A percentile compares a stretch with the other conserved stretches of the same genome.
Evolutionary conservation across 2,888 invertebrate genomes (phyloP).

Genomic region (Scotopteryx bipunctaria): DNA sequence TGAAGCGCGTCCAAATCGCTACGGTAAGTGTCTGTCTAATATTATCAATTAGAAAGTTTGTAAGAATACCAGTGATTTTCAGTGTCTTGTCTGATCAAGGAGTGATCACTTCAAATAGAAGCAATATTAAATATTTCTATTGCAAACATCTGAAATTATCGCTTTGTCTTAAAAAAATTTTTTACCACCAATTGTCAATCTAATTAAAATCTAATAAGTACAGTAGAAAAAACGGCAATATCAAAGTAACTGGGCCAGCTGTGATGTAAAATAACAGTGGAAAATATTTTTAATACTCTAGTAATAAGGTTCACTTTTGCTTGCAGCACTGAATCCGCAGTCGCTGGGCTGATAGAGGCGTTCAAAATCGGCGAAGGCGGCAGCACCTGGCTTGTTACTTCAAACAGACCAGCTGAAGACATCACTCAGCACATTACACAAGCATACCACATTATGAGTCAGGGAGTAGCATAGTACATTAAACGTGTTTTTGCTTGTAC

Average conservation of each 20-base stretch:
- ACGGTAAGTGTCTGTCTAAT: too few species aligned
- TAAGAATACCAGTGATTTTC: too few species aligned
- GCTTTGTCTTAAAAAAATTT: neutral
- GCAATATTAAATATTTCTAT: too few species aligned
- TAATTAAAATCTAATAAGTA: neutral
- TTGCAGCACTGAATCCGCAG: slow-evolving; percentile 61
- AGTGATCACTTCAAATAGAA: too few species aligned
- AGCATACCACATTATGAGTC: slow-evolving; percentile 55
- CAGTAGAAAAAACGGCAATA: too few species aligned
- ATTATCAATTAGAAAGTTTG: too few species aligned
- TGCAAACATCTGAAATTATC: neutral
- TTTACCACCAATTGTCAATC: neutral
- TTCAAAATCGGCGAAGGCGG: slow-evolving; percentile 57
- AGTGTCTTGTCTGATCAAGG: neutral
- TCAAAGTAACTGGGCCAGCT: too few species aligned
- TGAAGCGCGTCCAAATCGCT: too few species aligned
- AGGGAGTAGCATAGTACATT: too few species aligned
- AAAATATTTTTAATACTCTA: too few species aligned
- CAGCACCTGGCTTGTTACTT: slow-evolving; percentile 65
- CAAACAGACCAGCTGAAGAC: slow-evolving; percentile 59
- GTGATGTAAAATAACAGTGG: too few species aligned
- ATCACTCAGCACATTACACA: slow-evolving; percentile 58
- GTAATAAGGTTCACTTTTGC: neutral
- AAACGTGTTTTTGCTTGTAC: too few species aligned
- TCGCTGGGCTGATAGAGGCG: slow-evolving; percentile 54